Conservation (phyloP, 2,888 invertebrate species). For the Gymnoscelis rufifasciata region DNA sequence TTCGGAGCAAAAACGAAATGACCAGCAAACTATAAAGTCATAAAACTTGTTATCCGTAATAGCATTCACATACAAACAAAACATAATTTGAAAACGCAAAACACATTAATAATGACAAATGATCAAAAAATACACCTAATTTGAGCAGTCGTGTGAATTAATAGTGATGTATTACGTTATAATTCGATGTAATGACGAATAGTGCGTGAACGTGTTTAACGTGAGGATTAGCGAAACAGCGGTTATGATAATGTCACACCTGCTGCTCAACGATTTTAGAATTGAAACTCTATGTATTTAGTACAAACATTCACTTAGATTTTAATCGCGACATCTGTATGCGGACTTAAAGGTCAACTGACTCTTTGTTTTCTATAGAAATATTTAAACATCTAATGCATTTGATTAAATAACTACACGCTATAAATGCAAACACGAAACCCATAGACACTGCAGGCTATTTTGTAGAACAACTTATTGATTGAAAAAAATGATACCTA, state of each 20-base stretch:
- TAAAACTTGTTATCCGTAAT: conserved; percentile 26
- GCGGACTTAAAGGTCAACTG: conserved; percentile 38
- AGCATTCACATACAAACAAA: conserved; percentile 36
- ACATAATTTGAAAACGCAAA: conserved; percentile 38
- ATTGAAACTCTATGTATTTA: conserved; percentile 31
- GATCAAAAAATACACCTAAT: conserved; percentile 60
- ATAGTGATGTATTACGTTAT: conserved; percentile 52
- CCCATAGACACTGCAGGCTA: too few relatives aligned
- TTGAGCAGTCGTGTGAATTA: conserved; percentile 60
- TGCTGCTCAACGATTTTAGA: conserved; percentile 34
- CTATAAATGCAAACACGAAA: conserved; percentile 5
- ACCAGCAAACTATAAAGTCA: conserved; percentile 31
- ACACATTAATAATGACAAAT: conserved; percentile 63
- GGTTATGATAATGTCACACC: conserved; percentile 44
- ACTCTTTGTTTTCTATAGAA: conserved; percentile 13
- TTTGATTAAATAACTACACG: conserved; percentile 10
- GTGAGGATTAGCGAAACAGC: conserved; percentile 44
- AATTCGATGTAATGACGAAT: conserved; percentile 46
- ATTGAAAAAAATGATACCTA: too few relatives aligned
- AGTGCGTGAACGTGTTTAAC: conserved; percentile 47
- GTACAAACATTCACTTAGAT: conserved; percentile 43
- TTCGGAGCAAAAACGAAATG: conserved; percentile 27
- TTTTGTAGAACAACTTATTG: too few relatives aligned
- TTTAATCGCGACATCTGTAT: conserved; percentile 46
- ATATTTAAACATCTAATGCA: conserved; percentile 15